Evolutionary conservation across 1,140 invertebrate species (phyloP), one percentile per base, ranked within the genome.

Genomic region (Aphaenogaster rudis): DNA sequence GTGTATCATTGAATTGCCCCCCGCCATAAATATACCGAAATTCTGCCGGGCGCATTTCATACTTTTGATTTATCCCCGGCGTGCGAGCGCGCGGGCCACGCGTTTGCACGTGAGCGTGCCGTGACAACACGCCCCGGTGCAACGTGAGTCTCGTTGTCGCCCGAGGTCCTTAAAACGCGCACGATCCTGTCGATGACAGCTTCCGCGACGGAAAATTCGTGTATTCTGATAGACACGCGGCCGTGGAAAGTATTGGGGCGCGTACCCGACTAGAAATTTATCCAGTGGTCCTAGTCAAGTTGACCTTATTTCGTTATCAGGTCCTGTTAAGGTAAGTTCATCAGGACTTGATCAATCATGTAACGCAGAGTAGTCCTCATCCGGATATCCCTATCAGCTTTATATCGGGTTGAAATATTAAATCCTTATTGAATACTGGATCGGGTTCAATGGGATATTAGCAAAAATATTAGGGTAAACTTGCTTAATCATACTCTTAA

Each of bases 31-130:
- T 95, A 95, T 95, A 93, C 93, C 93, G 90, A 94, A 95, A 94
- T 94, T 94, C 93, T 93, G 94, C 92, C 93, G 88, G 90, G 86
- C 92, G 92, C 94, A 93, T 94, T 94, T 92, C 89, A 92, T 93
- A 94, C 94, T 95, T 95, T 95, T 95, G 94, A 95, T 95, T 95
- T 95, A 95, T 95, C 93, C 90, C 48, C 72, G n/a, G 84, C n/a
- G 67, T 5, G 67, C 4, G 85, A 61, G 66, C 69, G 50, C 39
- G 17, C 71, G 71, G 59, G 79, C 78, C 77, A 61, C 88, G 71
- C 76, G 74, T 71, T 54, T 71, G 87, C 50, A 77, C 88, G 69
- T 81, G 74, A 69, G n/a, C 66, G 64, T 39, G 63, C 66, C 52
- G 64, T 28, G 59, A 61, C 67, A 77, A 63, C 74, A 66, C 42